These are phyloP conservation scores for Acanthisitta chloris DNA, from an alignment of 2,113 vertebrate species.

Conservation along the genomic window DNA sequence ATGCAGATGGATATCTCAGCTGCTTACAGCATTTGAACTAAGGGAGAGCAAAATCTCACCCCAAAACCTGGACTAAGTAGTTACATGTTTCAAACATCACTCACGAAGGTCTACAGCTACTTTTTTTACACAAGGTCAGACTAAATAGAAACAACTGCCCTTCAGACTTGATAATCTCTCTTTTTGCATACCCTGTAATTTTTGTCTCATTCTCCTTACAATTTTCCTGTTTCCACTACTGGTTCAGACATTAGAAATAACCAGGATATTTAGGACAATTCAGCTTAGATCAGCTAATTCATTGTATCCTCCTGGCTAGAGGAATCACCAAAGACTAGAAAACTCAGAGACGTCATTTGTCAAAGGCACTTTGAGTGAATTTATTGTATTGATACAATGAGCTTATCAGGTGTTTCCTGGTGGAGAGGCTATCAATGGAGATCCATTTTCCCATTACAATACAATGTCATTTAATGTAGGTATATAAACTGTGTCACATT, in stretches of 20 bases:
- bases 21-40: neutral
- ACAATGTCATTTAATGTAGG: neutral
- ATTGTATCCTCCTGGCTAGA: neutral
- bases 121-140: slow-evolving; percentile 26
- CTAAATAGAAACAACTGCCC: slow-evolving; percentile 22
- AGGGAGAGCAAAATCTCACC: neutral
- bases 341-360: slow-evolving; percentile 3
- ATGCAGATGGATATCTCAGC: neutral
- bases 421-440: neutral
- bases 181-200: slow-evolving; percentile 14
- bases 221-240: neutral
- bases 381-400: slow-evolving; percentile 5
- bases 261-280: slow-evolving; percentile 16
- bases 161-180: slow-evolving; percentile 4
- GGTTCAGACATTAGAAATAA: slow-evolving; percentile 22
- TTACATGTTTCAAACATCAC: neutral
- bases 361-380: neutral
- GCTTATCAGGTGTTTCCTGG: neutral
- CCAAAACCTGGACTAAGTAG: neutral
- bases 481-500: neutral
- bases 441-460: neutral
- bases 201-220: neutral
- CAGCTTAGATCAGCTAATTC: slow-evolving; percentile 38
- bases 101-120: neutral
- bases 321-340: neutral